Percentiles rank a stretch among this genome's conserved stretches.
phyloP scores from a whole-genome alignment of 2,113 vertebrate genomes.

The Gymnogyps californianus region DNA sequence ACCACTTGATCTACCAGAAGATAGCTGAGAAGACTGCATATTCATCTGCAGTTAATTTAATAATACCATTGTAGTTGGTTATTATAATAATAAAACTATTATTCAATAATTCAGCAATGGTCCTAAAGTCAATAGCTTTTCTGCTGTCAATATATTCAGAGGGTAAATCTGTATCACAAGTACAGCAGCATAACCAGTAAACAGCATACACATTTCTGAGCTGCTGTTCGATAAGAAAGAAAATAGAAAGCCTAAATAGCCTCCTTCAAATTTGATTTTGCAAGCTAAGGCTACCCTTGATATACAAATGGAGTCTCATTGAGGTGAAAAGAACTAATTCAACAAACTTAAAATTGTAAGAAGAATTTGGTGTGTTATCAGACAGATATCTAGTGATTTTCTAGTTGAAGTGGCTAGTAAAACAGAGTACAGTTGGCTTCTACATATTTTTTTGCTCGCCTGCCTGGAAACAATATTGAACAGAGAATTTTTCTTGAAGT shows the following conservation, averaged over 20 bases:
- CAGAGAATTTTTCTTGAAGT: background rate
- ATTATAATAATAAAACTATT: background rate
- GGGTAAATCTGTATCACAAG: background rate
- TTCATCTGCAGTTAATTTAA: background rate
- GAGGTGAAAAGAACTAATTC: background rate
- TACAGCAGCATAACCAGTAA: background rate
- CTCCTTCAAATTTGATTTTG: background rate
- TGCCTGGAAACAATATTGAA: background rate
- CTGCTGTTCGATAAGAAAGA: background rate
- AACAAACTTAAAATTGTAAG: background rate
- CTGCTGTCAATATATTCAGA: background rate
- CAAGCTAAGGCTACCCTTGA: background rate
- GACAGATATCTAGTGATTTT: background rate
- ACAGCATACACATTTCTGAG: background rate
- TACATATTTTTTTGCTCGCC: background rate
- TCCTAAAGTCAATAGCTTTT: background rate
- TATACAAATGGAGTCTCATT: background rate
- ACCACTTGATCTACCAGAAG: background rate
- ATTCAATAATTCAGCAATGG: background rate
- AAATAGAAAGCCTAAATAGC: background rate
- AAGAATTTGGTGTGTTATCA: background rate
- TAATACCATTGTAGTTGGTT: background rate
- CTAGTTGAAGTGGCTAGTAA: background rate
- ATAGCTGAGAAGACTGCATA: background rate
- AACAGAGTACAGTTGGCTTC: background rate